Percentiles rank a stretch among this genome's conserved stretches.
Conservation (phyloP, 2,797 vertebrate genomes). For the Chrysocyon brachyurus region DNA sequence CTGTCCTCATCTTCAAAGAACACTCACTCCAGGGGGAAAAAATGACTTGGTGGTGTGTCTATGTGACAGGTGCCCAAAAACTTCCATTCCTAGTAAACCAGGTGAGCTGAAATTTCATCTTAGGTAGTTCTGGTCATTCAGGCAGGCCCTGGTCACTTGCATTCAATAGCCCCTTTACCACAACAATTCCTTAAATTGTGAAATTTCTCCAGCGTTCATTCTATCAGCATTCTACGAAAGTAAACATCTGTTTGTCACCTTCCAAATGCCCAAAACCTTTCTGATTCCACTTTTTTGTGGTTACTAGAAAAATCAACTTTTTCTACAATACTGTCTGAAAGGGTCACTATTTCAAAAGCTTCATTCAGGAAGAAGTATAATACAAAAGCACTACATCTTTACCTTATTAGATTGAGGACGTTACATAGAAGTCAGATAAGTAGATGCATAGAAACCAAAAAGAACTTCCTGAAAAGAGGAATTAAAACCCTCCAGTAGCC, state of each 20-base stretch:
- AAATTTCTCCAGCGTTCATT: neutral
- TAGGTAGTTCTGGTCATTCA: neutral
- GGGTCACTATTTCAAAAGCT: conserved; percentile 32
- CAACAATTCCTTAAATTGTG: neutral
- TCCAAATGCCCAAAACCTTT: neutral
- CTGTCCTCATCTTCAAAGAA: neutral
- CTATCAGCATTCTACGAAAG: neutral
- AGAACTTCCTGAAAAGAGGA: neutral
- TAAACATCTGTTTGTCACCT: neutral
- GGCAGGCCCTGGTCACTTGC: neutral
- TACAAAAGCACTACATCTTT: neutral
- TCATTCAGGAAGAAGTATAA: neutral
- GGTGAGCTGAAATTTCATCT: neutral
- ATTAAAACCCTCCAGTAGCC: neutral
- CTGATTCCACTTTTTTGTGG: neutral
- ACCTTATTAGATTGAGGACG: neutral
- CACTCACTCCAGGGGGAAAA: neutral
- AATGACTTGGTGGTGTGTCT: neutral
- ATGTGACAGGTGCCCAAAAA: neutral
- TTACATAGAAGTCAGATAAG: neutral
- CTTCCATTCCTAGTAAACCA: neutral
- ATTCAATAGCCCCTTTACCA: neutral
- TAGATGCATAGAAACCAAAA: neutral
- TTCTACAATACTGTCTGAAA: neutral
- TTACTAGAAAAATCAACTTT: neutral